Base-by-base conservation (phyloP, 92 coral and sea anemone genomes). In the Nematostella vectensis region DNA sequence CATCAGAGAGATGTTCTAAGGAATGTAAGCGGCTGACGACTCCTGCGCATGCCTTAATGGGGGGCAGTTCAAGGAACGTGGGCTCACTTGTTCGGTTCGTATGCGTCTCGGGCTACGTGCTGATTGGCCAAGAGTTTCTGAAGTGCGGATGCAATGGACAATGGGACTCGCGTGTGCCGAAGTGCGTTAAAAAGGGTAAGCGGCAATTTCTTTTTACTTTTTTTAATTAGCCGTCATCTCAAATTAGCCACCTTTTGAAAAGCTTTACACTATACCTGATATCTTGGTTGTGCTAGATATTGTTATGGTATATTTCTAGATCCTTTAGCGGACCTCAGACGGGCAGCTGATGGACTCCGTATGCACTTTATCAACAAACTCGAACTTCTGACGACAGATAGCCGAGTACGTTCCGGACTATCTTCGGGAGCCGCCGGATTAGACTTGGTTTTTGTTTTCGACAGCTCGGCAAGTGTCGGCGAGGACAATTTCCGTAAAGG, bases 401-500 rank as follows among this genome's bases (percentile, higher is more conserved):
- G 98, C 50, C 79, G 94, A 43, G 98, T 89, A 13, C 69, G 98
- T 48, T 70, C 95, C 22, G 98, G 98, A n/a, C 71, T 91, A 26
- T 81, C 98, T 27, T 81, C 96, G 42, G 98, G 98, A 8, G 98
- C 98, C 3, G 83, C 85, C 23, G 99, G 99, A 53, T 77, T 93
- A 24, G 99, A 93, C 49, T 74, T 93, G 44, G 96, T 93, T 47
- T 86, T 93, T 40, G 80, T 82, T 25, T 77, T 93, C 33, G 99
- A 93, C 71, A 93, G 99, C 49, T 93, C 99, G 66, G 96, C 96
- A 27, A 93, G 96, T 48, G 99, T 93, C 30, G 99, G 99, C 11
- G 45, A 36, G 30, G 54, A 31, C 29, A 86, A 93, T 65, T 93
- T 93, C 72, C 63, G 62, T 33, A 88, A 88, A 58, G 99, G 99